Conservation (phyloP, 2,113 vertebrate species). For the Clupea harengus region DNA sequence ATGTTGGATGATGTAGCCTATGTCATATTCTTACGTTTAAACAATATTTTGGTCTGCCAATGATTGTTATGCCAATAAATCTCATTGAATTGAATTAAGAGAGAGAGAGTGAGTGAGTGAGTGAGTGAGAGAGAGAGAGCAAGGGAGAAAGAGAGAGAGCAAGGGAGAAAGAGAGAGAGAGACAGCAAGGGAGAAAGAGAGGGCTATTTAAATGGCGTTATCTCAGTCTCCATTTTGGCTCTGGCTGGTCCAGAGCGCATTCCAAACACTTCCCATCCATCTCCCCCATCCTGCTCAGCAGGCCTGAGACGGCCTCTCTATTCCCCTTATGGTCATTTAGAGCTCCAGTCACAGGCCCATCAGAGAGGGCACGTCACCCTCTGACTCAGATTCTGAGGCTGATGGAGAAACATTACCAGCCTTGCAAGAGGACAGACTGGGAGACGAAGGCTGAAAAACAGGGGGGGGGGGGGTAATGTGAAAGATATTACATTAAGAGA, state of each 20-base stretch:
- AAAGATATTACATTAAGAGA: neutral
- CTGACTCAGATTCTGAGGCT: neutral
- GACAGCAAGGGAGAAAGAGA: constrained; percentile 30
- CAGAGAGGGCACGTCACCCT: neutral
- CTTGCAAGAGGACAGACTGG: constrained; percentile 17
- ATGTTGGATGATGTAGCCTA: neutral
- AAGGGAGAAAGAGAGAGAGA: constrained; percentile 8
- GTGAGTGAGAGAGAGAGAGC: constrained; percentile 15
- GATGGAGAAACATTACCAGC: constrained; percentile 9
- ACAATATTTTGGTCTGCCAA: neutral
- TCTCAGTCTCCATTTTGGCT: constrained; percentile 41
- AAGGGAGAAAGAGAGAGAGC: constrained; percentile 1
- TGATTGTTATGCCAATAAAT: neutral
- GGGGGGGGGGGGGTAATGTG: too few species aligned
- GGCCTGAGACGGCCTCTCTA: constrained; percentile 35
- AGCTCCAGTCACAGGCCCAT: constrained; percentile 30
- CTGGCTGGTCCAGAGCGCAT: constrained; percentile 44
- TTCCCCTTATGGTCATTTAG: constrained; percentile 49
- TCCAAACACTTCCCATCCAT: constrained; percentile 48
- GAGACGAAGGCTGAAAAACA: neutral
- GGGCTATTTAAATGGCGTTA: constrained; percentile 48
- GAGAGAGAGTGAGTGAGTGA: neutral
- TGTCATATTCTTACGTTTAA: neutral
- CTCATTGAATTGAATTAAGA: neutral
- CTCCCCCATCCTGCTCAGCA: constrained; percentile 29